These are phyloP conservation scores for Heliconius hermathena DNA, from an alignment of 1,140 invertebrate genomes.

Conservation along the genomic window DNA sequence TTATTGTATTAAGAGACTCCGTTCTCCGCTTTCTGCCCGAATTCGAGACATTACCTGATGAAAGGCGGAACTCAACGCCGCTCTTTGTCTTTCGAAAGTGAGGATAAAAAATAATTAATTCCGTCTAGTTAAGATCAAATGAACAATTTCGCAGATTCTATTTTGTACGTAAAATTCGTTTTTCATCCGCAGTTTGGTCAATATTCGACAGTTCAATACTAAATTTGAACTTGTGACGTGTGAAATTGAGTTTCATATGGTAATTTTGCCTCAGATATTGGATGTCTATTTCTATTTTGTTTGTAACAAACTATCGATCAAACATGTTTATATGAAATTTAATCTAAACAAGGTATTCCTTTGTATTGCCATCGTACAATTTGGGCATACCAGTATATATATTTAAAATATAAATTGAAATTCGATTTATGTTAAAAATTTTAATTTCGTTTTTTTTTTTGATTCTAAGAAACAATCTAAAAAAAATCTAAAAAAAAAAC, in stretches of 20 bases:
- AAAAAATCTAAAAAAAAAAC: too few relatives aligned
- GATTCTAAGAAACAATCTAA: too few relatives aligned
- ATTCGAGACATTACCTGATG: too few relatives aligned
- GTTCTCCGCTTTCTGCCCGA: too few relatives aligned
- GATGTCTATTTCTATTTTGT: conserved; percentile 32
- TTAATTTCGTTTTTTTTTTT: too few relatives aligned
- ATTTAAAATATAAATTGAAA: not conserved
- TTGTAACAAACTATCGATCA: conserved; percentile 1
- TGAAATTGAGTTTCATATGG: conserved; percentile 45
- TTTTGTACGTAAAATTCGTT: not conserved
- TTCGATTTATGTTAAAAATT: not conserved
- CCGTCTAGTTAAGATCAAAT: too few relatives aligned
- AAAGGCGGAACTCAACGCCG: too few relatives aligned
- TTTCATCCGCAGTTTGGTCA: conserved; percentile 15
- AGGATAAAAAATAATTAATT: too few relatives aligned
- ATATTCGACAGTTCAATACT: conserved; percentile 35
- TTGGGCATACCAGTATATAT: not conserved
- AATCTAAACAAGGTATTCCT: not conserved
- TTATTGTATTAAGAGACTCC: too few relatives aligned
- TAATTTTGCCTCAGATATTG: conserved; percentile 39
- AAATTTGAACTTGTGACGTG: conserved; percentile 40
- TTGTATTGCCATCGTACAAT: not conserved
- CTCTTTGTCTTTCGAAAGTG: too few relatives aligned
- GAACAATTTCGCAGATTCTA: not conserved
- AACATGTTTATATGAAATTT: not conserved